Evolutionary conservation across 2,888 invertebrate species (phyloP).

Genomic region (Tenodera sinensis): DNA sequence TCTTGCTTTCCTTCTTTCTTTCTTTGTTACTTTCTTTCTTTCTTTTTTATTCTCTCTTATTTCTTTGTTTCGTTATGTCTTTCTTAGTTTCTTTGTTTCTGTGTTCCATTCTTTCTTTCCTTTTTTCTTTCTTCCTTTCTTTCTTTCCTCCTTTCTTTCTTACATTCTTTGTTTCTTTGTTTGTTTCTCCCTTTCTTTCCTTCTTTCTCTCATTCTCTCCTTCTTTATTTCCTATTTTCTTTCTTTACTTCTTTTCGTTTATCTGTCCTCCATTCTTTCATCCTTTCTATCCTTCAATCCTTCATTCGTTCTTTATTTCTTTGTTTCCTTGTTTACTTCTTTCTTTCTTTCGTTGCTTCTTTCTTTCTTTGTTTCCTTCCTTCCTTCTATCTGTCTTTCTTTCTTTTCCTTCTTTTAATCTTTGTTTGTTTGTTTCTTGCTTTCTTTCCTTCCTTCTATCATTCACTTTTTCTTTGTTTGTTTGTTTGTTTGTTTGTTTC

Average conservation of each 20-base stretch:
- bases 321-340: background rate
- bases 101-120: background rate
- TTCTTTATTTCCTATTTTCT: background rate
- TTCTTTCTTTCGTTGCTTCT: background rate
- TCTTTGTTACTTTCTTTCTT: too few relatives aligned
- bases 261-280: background rate
- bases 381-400: background rate
- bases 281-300: background rate
- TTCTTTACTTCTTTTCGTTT: background rate
- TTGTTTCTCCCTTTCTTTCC: background rate
- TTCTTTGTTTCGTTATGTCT: background rate
- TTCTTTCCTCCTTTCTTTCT: background rate
- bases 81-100: background rate
- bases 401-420: background rate
- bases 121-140: background rate
- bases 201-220: background rate
- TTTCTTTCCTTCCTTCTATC: background rate
- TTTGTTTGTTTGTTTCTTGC: background rate
- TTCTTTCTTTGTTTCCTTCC: background rate
- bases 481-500: background rate
- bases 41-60: too few relatives aligned
- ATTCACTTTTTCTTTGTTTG: background rate
- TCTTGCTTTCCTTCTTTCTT: too few relatives aligned
- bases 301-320: background rate
- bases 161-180: background rate